Conservation (phyloP, 2,888 invertebrate species). For the Xestia rhomboidea region DNA sequence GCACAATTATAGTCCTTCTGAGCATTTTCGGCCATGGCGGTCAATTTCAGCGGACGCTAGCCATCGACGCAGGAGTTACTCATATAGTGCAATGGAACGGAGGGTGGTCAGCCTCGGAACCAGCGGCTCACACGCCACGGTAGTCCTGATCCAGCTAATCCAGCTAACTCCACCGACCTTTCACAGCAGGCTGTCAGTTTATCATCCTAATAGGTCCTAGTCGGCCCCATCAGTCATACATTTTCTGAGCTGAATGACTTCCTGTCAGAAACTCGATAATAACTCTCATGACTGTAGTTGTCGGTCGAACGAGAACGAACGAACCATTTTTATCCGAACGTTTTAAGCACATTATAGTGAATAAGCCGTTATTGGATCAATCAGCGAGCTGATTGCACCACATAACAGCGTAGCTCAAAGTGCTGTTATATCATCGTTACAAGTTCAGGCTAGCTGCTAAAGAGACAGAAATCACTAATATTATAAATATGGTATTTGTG, state of each 20-base stretch:
- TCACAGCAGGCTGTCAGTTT: background rate
- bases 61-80: background rate
- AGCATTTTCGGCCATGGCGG: background rate
- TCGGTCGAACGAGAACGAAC: background rate
- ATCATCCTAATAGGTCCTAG: background rate
- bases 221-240: background rate
- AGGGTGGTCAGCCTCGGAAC: background rate
- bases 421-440: background rate
- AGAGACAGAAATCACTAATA: background rate
- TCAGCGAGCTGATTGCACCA: background rate
- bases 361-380: conserved; percentile 1
- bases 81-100: background rate
- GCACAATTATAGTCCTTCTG: background rate
- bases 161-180: background rate
- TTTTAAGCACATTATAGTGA: background rate
- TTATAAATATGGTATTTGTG: background rate
- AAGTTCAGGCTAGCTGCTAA: background rate
- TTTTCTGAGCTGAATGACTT: background rate
- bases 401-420: background rate
- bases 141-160: background rate
- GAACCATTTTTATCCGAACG: background rate
- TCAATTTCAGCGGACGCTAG: background rate
- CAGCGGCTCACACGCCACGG: background rate
- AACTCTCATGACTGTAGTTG: background rate
- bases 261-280: background rate